Percentiles rank a stretch among this genome's conserved stretches.
Conservation (phyloP, 2,888 invertebrate species). For the Campoletis raptor region DNA sequence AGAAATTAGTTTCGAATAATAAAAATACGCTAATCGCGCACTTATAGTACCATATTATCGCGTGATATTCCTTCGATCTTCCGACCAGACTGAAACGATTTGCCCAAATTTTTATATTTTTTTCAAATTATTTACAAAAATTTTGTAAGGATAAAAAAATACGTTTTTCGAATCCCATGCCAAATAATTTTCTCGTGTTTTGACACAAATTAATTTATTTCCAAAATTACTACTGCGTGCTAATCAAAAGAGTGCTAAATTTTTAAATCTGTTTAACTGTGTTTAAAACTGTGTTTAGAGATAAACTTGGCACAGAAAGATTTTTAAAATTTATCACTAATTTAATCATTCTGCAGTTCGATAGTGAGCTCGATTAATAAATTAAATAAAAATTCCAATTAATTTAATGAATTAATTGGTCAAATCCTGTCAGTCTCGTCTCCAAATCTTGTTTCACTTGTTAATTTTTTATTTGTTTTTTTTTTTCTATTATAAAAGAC, state of each 20-base stretch:
- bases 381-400: background rate
- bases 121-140: background rate
- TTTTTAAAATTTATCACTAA: too few relatives aligned
- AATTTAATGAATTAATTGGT: background rate
- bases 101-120: too few relatives aligned
- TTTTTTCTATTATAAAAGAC: constrained; percentile 61
- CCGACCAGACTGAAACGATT: background rate
- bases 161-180: background rate
- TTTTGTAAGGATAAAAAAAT: background rate
- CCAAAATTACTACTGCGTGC: background rate
- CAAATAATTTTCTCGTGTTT: background rate
- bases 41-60: constrained; percentile 45
- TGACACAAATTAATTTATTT: background rate
- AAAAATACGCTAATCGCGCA: constrained; percentile 50
- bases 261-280: too few relatives aligned
- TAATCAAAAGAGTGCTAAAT: background rate
- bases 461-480: background rate
- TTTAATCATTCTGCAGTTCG: too few relatives aligned
- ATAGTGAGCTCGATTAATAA: too few relatives aligned
- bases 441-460: background rate
- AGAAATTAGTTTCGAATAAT: constrained; percentile 40
- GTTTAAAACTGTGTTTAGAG: too few relatives aligned
- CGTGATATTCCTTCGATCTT: constrained; percentile 44
- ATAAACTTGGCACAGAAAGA: too few relatives aligned
- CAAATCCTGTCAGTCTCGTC: background rate